Conservation (phyloP, 1,140 invertebrate species). For the Zaprionus inermis region DNA sequence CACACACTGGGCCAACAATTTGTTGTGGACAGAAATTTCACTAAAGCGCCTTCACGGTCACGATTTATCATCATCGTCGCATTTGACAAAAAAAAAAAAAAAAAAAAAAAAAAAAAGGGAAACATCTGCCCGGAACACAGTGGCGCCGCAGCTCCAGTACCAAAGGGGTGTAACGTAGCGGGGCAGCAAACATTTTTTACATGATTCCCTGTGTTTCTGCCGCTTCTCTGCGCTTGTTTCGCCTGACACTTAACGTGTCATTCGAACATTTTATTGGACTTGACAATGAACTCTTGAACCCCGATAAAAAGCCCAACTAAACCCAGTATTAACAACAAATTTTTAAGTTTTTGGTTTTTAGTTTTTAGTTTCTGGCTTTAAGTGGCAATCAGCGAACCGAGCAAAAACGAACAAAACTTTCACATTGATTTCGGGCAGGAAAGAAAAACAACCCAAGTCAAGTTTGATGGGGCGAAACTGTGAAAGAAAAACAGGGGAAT, state of each 20-base stretch:
- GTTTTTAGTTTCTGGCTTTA: slow-evolving; percentile 25
- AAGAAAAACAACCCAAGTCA: neutral
- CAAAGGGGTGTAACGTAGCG: too few species aligned
- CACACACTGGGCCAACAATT: slow-evolving; percentile 18
- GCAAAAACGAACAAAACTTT: slow-evolving; percentile 41
- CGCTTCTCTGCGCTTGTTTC: slow-evolving; percentile 56
- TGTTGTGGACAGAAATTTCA: slow-evolving; percentile 61
- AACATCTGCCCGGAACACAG: slow-evolving; percentile 39
- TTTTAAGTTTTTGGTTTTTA: slow-evolving; percentile 4
- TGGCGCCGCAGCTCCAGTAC: neutral
- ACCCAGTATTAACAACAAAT: slow-evolving; percentile 12
- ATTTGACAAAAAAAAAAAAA: slow-evolving; percentile 80
- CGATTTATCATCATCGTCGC: slow-evolving; percentile 74
- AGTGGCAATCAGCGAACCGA: slow-evolving; percentile 33
- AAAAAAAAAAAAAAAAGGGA: too few species aligned
- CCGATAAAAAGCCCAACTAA: slow-evolving; percentile 15
- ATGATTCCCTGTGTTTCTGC: slow-evolving; percentile 14
- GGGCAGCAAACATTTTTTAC: too few species aligned
- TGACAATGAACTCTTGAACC: slow-evolving; percentile 80
- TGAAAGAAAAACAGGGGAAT: too few species aligned
- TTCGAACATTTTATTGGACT: slow-evolving; percentile 81
- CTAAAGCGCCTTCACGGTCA: slow-evolving; percentile 62
- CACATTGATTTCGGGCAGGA: slow-evolving; percentile 50
- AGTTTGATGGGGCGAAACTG: neutral
- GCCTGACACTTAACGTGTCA: slow-evolving; percentile 80